Percentiles rank a stretch among this genome's conserved stretches.
phyloP scores from a whole-genome alignment of 2,888 invertebrate genomes.

The Polydrusus tereticollis region DNA sequence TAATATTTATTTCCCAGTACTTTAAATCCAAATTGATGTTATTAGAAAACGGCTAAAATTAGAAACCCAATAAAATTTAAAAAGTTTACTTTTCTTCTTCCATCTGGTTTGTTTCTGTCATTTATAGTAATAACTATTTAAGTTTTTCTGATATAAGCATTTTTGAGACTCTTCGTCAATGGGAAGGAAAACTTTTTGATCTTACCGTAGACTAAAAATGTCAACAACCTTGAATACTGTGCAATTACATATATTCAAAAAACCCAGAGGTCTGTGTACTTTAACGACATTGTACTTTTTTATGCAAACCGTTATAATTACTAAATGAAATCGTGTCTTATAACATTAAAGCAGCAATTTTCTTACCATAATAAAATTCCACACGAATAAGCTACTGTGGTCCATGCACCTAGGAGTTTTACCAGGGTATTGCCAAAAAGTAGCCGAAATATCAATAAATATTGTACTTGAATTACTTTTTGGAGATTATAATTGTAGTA shows the following conservation, averaged over 20 bases:
- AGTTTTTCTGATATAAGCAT: background rate
- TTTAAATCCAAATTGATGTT: conserved; percentile 15
- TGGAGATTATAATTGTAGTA: too few relatives aligned
- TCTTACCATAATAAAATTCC: background rate
- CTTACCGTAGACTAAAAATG: too few relatives aligned
- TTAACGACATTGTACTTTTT: background rate
- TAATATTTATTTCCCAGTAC: conserved; percentile 13
- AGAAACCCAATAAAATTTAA: conserved; percentile 12
- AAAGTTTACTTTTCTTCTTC: conserved; percentile 7
- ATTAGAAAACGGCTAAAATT: conserved; percentile 23
- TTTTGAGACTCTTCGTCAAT: background rate
- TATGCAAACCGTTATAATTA: background rate
- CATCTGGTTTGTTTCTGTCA: background rate
- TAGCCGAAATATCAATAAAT: too few relatives aligned
- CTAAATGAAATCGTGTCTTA: conserved; percentile 4
- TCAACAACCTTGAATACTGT: too few relatives aligned
- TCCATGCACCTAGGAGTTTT: background rate
- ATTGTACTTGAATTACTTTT: too few relatives aligned
- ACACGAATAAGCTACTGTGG: background rate
- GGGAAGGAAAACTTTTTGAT: too few relatives aligned
- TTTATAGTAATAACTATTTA: background rate
- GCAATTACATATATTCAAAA: background rate
- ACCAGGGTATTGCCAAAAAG: conserved; percentile 2
- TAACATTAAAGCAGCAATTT: background rate
- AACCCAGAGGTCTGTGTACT: background rate